Evolutionary conservation across 2,888 invertebrate genomes (phyloP), one percentile per base, ranked within the genome.

Genomic region (Noctua comes): DNA sequence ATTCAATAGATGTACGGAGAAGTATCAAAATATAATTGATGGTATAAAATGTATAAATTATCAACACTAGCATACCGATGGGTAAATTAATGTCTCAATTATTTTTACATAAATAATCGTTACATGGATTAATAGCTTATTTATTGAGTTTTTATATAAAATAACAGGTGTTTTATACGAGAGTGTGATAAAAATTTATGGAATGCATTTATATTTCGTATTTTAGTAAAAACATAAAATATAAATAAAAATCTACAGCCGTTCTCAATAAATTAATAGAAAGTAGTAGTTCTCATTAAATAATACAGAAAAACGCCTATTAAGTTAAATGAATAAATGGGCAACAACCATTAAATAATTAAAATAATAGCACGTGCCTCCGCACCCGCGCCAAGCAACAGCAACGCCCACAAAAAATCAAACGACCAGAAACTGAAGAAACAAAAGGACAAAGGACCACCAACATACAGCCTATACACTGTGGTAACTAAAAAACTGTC

Each of bases 31-130:
- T 72, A 78, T 86, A 77, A 83, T 86, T 83, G 62, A 85, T 77
- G 75, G 16, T 48, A 69, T 59, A 76, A 86, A 83, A 83, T 73
- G 66, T 59, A 86, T 83, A 80, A 86, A 83, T 85, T 84, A 80
- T 73, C 75, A 72, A 74, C 77, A 73, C 48, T 46, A 27, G 21
- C 36, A 57, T 27, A 76, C 74, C 68, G 57, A 62, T 77, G 24
- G 51, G 16, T 70, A 79, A 86, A 79, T 84, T 79, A 27, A 86
- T 84, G 77, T 70, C 79, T 87, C 87, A 82, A 85, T 85, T 84
- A 84, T 82, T 77, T 85, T 86, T 86, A 90, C 88, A 93, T 90
- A 91, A 91, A 91, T 89, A 91, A 85, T 88, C 83, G 86, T 88
- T 86, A 75, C 85, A 65, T 62, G 71, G 75, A 83, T 84, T 80